phyloP scores from a whole-genome alignment of 2,888 invertebrate species.

The Melipona beecheii region DNA sequence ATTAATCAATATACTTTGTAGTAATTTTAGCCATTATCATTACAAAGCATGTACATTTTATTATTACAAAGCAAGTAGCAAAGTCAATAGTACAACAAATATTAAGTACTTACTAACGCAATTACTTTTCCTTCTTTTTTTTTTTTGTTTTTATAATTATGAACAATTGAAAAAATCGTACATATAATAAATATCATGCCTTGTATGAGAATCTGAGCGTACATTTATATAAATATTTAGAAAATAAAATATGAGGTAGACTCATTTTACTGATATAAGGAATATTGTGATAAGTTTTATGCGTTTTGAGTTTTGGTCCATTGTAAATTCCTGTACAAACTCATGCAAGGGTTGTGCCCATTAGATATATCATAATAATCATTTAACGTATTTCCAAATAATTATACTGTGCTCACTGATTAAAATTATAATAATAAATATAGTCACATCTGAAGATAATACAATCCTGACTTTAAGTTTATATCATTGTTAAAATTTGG shows the following conservation, averaged over 20 bases:
- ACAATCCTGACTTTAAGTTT: conserved; percentile 16
- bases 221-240: conserved; percentile 52
- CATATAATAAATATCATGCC: conserved; percentile 30
- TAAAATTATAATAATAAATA: conserved; percentile 54
- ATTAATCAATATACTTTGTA: conserved; percentile 30
- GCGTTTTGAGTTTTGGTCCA: conserved; percentile 70
- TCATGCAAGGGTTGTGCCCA: conserved; percentile 72
- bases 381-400: conserved; percentile 48
- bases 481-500: conserved; percentile 33
- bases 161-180: conserved; percentile 37
- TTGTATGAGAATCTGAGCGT: conserved; percentile 29
- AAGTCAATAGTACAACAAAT: conserved; percentile 25
- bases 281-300: conserved; percentile 63
- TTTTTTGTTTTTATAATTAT: neutral
- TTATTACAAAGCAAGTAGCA: conserved; percentile 14
- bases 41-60: conserved; percentile 1
- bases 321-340: conserved; percentile 51
- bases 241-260: conserved; percentile 69
- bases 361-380: conserved; percentile 59
- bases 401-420: conserved; percentile 35
- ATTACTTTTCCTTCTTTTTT: conserved; percentile 3
- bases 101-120: conserved; percentile 20
- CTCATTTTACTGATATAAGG: conserved; percentile 58
- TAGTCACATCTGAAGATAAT: conserved; percentile 33
- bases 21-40: conserved; percentile 3